Evolutionary conservation across 2,113 vertebrate genomes (phyloP).

Genomic region (Neoarius graeffei): DNA sequence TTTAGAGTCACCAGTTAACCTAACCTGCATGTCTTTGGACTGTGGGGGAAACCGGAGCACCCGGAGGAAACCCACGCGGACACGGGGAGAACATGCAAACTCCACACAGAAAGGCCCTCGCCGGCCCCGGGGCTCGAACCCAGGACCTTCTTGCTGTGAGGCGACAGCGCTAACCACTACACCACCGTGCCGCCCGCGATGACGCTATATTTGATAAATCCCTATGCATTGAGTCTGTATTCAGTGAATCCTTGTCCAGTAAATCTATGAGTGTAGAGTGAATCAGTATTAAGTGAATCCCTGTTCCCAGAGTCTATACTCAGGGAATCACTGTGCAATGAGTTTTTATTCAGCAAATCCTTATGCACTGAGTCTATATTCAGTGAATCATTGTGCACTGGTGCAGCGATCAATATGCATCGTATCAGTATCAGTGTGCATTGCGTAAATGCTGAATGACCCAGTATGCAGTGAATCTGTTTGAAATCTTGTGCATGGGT

Average conservation of each 20-base stretch:
- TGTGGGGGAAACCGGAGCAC: too few species aligned
- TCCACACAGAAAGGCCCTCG: too few species aligned
- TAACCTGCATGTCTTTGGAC: too few species aligned
- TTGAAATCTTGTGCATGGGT: slow-evolving; percentile 22
- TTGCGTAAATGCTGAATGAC: not conserved
- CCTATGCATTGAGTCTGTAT: not conserved
- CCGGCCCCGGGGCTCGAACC: not conserved
- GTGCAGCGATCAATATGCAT: too few species aligned
- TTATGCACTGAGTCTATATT: not conserved
- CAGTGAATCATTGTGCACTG: not conserved
- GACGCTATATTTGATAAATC: not conserved
- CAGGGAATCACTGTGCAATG: not conserved
- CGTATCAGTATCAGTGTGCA: not conserved
- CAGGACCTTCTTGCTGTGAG: too few species aligned
- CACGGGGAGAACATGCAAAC: too few species aligned
- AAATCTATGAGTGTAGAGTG: not conserved
- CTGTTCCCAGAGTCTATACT: too few species aligned
- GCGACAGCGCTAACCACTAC: too few species aligned
- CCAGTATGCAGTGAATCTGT: not conserved
- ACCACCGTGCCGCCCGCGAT: too few species aligned
- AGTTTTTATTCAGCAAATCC: not conserved
- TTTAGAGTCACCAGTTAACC: too few species aligned
- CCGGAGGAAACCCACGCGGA: too few species aligned
- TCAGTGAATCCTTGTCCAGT: not conserved
- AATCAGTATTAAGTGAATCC: not conserved